Conservation (phyloP, 2,888 invertebrate species). For the Shargacucullia verbasci region DNA sequence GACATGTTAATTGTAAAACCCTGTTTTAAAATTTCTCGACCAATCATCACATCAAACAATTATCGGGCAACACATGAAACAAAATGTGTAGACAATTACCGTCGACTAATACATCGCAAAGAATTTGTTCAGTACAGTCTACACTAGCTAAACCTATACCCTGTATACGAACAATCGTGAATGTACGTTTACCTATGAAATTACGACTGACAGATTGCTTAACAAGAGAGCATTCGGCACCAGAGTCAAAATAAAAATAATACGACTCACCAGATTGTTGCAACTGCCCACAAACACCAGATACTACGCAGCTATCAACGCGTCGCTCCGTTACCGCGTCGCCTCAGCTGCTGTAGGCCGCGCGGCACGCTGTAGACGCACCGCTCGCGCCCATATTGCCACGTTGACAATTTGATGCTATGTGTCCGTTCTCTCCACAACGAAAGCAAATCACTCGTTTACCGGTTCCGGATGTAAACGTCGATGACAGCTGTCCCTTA, state of each 20-base stretch:
- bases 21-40: slow-evolving; percentile 7
- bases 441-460: too few relatives aligned
- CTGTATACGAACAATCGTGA: not conserved
- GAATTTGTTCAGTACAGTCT: too few relatives aligned
- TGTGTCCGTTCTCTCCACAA: not conserved
- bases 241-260: too few relatives aligned
- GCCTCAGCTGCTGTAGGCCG: too few relatives aligned
- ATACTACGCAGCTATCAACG: not conserved
- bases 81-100: slow-evolving; percentile 2
- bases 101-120: slow-evolving; percentile 7
- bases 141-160: not conserved
- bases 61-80: slow-evolving; percentile 17
- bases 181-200: not conserved
- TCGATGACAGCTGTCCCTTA: too few relatives aligned
- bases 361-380: not conserved
- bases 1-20: not conserved
- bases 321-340: not conserved
- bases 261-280: too few relatives aligned
- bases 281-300: not conserved
- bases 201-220: not conserved
- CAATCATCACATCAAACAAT: slow-evolving; percentile 12
- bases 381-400: not conserved
- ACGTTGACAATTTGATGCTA: not conserved
- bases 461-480: too few relatives aligned
- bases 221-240: too few relatives aligned